Evolutionary conservation across 2,797 vertebrate genomes (phyloP).

Genomic region (Gallinago stenura): DNA sequence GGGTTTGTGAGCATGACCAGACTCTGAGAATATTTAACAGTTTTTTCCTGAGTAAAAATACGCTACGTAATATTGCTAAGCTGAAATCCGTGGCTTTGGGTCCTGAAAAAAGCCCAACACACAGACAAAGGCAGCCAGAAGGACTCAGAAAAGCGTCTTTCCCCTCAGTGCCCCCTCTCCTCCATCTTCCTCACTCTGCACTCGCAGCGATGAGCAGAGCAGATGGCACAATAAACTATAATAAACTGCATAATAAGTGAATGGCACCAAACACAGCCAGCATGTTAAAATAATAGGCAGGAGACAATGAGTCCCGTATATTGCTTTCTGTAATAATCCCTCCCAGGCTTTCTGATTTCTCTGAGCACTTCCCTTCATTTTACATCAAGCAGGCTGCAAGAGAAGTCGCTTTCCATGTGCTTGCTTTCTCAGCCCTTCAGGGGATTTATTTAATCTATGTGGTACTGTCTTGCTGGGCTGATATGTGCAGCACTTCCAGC

Average conservation of each 20-base stretch:
- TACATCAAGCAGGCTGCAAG: background rate
- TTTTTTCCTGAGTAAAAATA: background rate
- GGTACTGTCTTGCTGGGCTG: background rate
- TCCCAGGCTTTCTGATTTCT: slow-evolving; percentile 26
- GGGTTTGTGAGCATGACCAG: background rate
- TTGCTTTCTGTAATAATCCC: slow-evolving; percentile 32
- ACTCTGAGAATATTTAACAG: background rate
- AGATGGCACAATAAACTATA: slow-evolving; percentile 58
- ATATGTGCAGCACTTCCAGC: background rate
- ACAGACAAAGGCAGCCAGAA: background rate
- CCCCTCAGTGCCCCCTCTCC: background rate
- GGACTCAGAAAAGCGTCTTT: background rate
- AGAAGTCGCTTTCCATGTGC: background rate
- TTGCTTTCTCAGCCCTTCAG: background rate
- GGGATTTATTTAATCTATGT: slow-evolving; percentile 41
- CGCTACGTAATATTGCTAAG: background rate
- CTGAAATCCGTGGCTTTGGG: background rate
- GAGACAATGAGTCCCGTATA: slow-evolving; percentile 24
- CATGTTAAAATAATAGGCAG: slow-evolving; percentile 28
- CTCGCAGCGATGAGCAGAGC: slow-evolving; percentile 21
- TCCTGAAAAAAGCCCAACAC: background rate
- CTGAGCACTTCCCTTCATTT: slow-evolving; percentile 25
- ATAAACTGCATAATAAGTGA: slow-evolving; percentile 46
- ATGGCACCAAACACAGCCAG: slow-evolving; percentile 23
- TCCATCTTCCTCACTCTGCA: slow-evolving; percentile 23